A percentile compares a stretch with the other conserved stretches of the same genome.
phyloP scores from a whole-genome alignment of 2,113 vertebrate genomes.

The Anhinga anhinga region DNA sequence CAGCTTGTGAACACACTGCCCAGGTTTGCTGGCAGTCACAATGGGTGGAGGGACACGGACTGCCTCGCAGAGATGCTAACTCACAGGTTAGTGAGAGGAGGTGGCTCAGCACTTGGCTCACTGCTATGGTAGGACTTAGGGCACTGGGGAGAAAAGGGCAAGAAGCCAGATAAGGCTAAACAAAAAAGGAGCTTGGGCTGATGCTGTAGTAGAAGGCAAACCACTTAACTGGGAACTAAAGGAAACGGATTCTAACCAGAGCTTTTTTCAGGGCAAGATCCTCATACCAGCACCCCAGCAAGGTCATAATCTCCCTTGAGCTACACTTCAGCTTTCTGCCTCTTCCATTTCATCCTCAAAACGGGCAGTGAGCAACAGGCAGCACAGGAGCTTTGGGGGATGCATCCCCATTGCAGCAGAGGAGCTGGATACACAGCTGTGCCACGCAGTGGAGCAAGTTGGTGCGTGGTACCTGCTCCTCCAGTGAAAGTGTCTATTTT shows the following conservation, averaged over 20 bases:
- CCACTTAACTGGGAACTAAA: neutral
- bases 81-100: rapidly evolving
- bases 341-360: too few species aligned
- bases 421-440: rapidly evolving
- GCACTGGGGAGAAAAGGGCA: neutral
- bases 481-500: neutral
- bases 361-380: neutral
- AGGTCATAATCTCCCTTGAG: neutral
- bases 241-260: neutral
- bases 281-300: neutral
- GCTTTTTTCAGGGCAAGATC: neutral
- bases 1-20: rapidly evolving
- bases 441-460: rapidly evolving
- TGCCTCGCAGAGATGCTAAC: rapidly evolving
- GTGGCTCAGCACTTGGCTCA: neutral
- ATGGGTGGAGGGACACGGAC: rapidly evolving
- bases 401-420: rapidly evolving
- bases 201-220: neutral
- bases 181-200: neutral
- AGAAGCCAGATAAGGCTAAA: neutral
- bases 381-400: neutral
- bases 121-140: neutral
- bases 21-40: neutral
- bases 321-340: neutral
- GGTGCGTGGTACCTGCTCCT: rapidly evolving